phyloP scores from a whole-genome alignment of 2,113 vertebrate species.

The Coryphaenoides rupestris region DNA sequence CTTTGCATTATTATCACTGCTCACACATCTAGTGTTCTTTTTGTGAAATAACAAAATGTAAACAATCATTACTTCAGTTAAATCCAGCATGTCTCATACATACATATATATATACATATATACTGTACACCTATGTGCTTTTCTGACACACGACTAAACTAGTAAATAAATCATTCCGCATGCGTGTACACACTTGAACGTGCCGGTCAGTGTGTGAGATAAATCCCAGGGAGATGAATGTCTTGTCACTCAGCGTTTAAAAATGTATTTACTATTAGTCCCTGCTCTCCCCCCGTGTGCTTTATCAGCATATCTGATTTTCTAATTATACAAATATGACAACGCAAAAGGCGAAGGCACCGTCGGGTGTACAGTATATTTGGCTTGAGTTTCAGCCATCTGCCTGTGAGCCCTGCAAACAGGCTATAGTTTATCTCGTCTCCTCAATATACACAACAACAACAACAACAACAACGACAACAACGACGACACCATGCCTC shows the following conservation, averaged over 20 bases:
- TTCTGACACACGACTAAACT: conserved; percentile 77
- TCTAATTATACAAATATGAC: conserved; percentile 80
- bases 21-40: too few relatives aligned
- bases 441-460: conserved; percentile 84
- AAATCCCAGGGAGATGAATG: conserved; percentile 79
- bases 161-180: conserved; percentile 82
- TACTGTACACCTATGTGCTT: too few relatives aligned
- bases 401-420: conserved; percentile 86
- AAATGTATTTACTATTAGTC: conserved; percentile 65
- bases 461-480: too few relatives aligned
- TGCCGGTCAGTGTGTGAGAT: conserved; percentile 84
- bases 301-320: conserved; percentile 73
- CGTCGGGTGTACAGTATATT: conserved; percentile 78
- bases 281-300: conserved; percentile 65
- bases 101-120: too few relatives aligned
- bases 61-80: too few relatives aligned
- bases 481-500: conserved; percentile 23
- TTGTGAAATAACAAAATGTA: too few relatives aligned
- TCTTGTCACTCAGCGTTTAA: conserved; percentile 76
- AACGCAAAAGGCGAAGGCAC: conserved; percentile 66
- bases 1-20: too few relatives aligned
- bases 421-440: conserved; percentile 87
- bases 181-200: conserved; percentile 83
- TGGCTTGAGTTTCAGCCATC: conserved; percentile 83
- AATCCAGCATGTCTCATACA: too few relatives aligned